Conservation (phyloP, 2,888 invertebrate genomes). For the Lamellibrachia satsuma region DNA sequence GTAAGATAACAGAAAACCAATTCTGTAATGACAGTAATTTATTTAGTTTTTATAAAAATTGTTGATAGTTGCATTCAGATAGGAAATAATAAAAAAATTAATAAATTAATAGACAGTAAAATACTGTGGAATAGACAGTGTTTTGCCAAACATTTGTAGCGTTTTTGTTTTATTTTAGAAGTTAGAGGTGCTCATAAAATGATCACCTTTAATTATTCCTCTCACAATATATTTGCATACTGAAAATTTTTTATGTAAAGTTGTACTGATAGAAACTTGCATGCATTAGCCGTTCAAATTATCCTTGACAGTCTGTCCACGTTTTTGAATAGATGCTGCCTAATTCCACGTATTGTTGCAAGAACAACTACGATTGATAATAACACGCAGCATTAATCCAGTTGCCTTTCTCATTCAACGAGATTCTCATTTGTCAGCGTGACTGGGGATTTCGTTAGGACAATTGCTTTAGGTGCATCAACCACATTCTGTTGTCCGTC, state of each 20-base stretch:
- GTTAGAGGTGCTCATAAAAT: too few relatives aligned
- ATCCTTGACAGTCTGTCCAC: neutral
- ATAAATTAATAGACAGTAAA: too few relatives aligned
- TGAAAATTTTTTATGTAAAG: neutral
- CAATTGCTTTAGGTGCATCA: neutral
- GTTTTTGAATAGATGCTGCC: neutral
- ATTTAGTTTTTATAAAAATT: too few relatives aligned
- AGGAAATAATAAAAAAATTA: too few relatives aligned
- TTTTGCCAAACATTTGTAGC: neutral
- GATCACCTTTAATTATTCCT: too few relatives aligned
- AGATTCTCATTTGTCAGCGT: neutral
- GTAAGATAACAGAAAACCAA: neutral
- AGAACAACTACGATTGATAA: neutral
- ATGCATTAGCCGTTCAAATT: neutral
- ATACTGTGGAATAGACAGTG: neutral
- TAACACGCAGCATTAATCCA: neutral
- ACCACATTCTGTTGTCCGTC: neutral
- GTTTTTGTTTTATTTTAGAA: neutral
- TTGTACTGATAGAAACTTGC: neutral
- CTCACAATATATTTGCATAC: too few relatives aligned
- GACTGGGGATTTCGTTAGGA: neutral
- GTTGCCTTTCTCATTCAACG: neutral
- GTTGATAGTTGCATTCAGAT: too few relatives aligned
- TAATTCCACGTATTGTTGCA: neutral
- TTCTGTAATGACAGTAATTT: too few relatives aligned